Base-by-base conservation (phyloP, 2,797 vertebrate genomes). In the Acomys russatus region DNA sequence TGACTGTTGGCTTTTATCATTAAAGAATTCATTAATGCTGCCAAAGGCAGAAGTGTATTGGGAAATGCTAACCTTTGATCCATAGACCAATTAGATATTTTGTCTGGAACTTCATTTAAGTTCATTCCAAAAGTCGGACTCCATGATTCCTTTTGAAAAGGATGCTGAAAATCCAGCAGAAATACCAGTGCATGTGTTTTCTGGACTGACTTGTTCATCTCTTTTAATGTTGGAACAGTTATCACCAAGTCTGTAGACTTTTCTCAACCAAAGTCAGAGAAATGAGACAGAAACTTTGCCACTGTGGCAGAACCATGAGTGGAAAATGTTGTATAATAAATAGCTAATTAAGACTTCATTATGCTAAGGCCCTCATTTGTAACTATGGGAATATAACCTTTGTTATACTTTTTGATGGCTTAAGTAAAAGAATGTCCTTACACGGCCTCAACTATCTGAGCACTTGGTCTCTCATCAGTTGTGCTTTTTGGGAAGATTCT, bases 31-130 rank as follows among this genome's bases (percentile, higher is more conserved):
- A 61, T 71, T 56, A 71, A 30, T 80, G 22, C 54, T 76, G 71
- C 14, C 74, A 95, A 94, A 74, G 30, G 12, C 90, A 80, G 23
- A 87, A 79, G 25, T 90, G 78, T 17, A 61, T 20, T 94, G 33
- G 68, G 61, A 93, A 92, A 96, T 85, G 51, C 22, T 84, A 77
- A 30, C 44, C 33, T 59, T 90, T 85, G 59, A 76, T n/a, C 76
- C 92, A n/a, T 30, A 92, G 66, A 66, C 44, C 38, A 79, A 71
- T 2, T 92, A 68, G 73, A n/a, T 83, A 73, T 89, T 94, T 93
- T 95, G 59, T 73, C 63, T 90, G 87, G 95, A 94, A 90, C 70
- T 54, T 92, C 35, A 91, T 64, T 44, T 86, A 93, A 66, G 64
- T 74, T 54, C 44, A 73, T 66, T 78, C 44, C 51, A 28, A 35